Conservation (phyloP, 2,888 invertebrate species). For the Drosophila parthenogenetica region DNA sequence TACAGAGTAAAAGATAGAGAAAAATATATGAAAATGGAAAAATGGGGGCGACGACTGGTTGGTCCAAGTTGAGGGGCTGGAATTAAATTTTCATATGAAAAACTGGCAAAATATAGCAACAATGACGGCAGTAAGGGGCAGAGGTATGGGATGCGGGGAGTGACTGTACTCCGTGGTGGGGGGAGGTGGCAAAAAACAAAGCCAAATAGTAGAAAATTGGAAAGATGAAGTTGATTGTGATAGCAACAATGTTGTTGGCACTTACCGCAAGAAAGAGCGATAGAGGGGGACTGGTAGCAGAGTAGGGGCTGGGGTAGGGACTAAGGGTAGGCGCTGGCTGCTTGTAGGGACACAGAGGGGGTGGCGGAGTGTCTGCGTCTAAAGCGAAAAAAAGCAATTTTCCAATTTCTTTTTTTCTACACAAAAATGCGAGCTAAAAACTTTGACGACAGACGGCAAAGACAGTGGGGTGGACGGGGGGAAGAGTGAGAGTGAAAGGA, state of each 20-base stretch:
- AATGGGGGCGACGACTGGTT: conserved; percentile 33
- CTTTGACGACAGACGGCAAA: conserved; percentile 82
- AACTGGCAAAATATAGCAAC: conserved; percentile 50
- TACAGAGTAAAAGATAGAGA: conserved; percentile 33
- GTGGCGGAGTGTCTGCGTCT: conserved; percentile 5
- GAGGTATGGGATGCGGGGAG: neutral
- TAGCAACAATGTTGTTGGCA: conserved; percentile 57
- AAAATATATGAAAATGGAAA: conserved; percentile 33
- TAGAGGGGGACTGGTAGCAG: neutral
- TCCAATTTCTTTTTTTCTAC: conserved; percentile 72
- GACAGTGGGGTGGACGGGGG: conserved; percentile 1
- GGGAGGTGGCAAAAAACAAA: conserved; percentile 52
- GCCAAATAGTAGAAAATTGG: conserved; percentile 82
- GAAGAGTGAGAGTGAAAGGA: neutral
- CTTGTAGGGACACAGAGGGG: neutral
- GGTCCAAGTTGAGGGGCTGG: conserved; percentile 53
- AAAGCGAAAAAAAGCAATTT: conserved; percentile 75
- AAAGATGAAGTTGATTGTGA: conserved; percentile 77
- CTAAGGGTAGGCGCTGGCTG: neutral
- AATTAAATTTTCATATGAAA: conserved; percentile 79
- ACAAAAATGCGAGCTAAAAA: conserved; percentile 80
- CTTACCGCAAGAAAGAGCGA: neutral
- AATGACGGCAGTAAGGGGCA: conserved; percentile 24
- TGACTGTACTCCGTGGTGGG: neutral
- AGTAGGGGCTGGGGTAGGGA: neutral